Percentiles rank a stretch among this genome's conserved stretches.
Evolutionary conservation across 92 coral and sea anemone species (phyloP).

Genomic region (Palythoa caribaeorum): DNA sequence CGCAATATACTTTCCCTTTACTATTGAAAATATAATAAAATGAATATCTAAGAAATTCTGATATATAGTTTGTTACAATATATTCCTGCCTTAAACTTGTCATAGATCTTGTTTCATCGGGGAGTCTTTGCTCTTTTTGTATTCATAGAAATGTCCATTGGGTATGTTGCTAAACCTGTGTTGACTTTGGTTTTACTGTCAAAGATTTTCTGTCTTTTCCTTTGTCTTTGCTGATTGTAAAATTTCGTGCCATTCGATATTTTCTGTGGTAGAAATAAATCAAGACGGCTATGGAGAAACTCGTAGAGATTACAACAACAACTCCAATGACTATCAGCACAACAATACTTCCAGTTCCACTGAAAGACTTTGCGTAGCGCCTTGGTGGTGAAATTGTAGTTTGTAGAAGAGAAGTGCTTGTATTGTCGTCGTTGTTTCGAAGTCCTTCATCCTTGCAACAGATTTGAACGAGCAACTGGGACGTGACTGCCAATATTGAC

Average conservation of each 20-base stretch:
- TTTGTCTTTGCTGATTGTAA: neutral
- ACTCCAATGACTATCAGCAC: neutral
- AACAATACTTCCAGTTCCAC: conserved; percentile 16
- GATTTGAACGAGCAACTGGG: neutral
- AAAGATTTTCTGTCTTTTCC: neutral
- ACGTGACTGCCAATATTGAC: neutral
- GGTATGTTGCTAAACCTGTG: neutral
- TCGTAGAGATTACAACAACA: conserved; percentile 1
- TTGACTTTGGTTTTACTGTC: neutral
- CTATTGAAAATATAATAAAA: too few relatives aligned
- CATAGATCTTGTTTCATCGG: too few relatives aligned
- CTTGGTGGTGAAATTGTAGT: neutral
- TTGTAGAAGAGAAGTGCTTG: neutral
- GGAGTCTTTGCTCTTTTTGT: too few relatives aligned
- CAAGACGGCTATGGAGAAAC: conserved; percentile 18
- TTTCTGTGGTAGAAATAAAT: conserved; percentile 34
- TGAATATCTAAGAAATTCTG: too few relatives aligned
- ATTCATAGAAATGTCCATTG: too few relatives aligned
- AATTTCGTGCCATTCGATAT: neutral
- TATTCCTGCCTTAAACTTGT: too few relatives aligned
- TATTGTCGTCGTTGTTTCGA: neutral
- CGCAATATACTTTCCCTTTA: too few relatives aligned
- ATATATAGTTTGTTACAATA: too few relatives aligned
- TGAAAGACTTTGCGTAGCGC: neutral
- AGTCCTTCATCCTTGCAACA: neutral